A percentile compares a stretch with the other conserved stretches of the same genome.
Evolutionary conservation across 2,113 vertebrate species (phyloP).

Genomic region (Micronisus gabar): DNA sequence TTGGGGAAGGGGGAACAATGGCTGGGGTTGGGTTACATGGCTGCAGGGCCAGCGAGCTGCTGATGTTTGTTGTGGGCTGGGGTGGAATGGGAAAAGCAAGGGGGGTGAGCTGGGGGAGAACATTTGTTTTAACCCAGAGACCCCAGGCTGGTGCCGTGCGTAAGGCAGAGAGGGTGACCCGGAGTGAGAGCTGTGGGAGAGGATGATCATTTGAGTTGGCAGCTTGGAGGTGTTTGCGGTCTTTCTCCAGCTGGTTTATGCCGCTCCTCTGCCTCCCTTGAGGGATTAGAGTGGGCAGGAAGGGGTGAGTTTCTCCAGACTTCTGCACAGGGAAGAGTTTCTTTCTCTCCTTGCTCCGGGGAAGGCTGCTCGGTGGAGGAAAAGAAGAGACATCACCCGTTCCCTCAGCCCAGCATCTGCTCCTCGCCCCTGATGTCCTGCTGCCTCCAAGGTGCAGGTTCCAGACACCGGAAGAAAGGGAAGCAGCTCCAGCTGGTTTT

Average conservation of each 20-base stretch:
- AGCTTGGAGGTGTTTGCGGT: background rate
- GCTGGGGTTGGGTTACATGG: slow-evolving; percentile 71
- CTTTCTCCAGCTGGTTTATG: slow-evolving; percentile 19
- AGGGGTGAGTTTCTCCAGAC: background rate
- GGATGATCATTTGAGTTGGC: slow-evolving; percentile 8
- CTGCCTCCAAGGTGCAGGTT: slow-evolving; percentile 36
- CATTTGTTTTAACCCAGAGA: slow-evolving; percentile 62
- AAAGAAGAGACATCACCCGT: background rate
- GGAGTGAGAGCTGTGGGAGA: background rate
- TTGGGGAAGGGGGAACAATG: slow-evolving; percentile 64
- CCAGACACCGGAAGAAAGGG: background rate
- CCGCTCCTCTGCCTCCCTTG: background rate
- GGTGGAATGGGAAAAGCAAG: slow-evolving; percentile 44
- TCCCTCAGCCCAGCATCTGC: background rate
- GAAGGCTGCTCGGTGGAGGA: background rate
- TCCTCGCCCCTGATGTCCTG: slow-evolving; percentile 23
- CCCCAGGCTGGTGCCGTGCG: background rate
- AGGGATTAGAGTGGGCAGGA: background rate
- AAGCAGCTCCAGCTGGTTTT: slow-evolving; percentile 44
- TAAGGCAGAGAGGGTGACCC: background rate
- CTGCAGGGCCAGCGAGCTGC: slow-evolving; percentile 61
- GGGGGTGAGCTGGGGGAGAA: slow-evolving; percentile 25
- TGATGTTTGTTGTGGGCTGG: slow-evolving; percentile 52
- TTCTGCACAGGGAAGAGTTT: background rate
- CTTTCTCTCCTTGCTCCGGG: background rate